Evolutionary conservation across 2,888 invertebrate species (phyloP), one percentile per base, ranked within the genome.

Genomic region (Sisyra terminalis): DNA sequence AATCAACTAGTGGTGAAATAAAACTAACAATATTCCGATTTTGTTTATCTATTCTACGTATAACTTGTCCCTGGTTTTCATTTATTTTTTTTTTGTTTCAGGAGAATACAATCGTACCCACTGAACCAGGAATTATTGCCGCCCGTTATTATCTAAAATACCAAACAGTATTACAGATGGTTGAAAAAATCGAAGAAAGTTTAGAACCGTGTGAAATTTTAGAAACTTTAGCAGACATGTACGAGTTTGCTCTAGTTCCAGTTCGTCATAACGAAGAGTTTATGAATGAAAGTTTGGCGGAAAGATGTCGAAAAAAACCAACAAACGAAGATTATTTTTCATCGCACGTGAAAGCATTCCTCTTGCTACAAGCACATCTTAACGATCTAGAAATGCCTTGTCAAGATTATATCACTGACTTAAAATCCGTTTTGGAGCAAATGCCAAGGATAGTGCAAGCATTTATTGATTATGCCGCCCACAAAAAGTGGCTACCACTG

Each of bases 261-360:
- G 97, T 99, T 2, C 71, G 98, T 41, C 98, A 99, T 59, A 98
- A 98, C 57, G 98, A 98, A 62, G 97, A 99, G 57, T 65, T 81
- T 46, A 70, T 86, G 35, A 98, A 98, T 59, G 84, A 87, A 38
- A 87, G 93, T 52, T 64, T 97, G 45, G 77, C 87, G 0, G 77
- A 81, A 54, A 64, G 70, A 46, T 81, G 90, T 50, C 78, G 83
- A 2, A 65, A 81, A 48, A 67, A 76, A 46, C 81, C 85, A 82
- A 55, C 24, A 7, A 7, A 64, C 77, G 1, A 65, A 81, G 42
- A 72, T 78, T 0, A 78, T 82, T 96, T 94, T 64, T 90, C 89
- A 3, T 83, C 98, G 0, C 83, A 94, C 63, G 85, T 92, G 5
- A 99, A 99, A 67, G 81, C 96, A 5, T 83, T 86, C 63, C 66